These are phyloP conservation scores for Proisotoma minuta DNA, from an alignment of 2,888 invertebrate species.

Conservation along the genomic window DNA sequence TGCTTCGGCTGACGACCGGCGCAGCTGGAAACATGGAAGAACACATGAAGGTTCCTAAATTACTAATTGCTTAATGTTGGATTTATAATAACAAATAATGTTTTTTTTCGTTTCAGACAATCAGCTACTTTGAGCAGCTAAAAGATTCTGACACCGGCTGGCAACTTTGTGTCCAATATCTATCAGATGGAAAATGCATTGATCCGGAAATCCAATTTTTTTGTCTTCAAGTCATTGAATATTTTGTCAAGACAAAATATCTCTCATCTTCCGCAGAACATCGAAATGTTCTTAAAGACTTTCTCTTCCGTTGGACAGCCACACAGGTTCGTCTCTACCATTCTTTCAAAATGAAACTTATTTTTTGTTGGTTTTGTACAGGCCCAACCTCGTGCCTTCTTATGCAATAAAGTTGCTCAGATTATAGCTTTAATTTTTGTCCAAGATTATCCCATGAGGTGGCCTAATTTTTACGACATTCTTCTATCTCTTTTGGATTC, in stretches of 20 bases:
- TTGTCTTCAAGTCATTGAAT: slow-evolving; percentile 55
- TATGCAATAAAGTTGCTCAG: slow-evolving; percentile 56
- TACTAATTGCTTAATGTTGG: neutral
- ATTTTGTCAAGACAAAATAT: slow-evolving; percentile 53
- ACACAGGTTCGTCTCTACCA: slow-evolving; percentile 49
- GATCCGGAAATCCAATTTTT: slow-evolving; percentile 53
- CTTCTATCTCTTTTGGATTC: slow-evolving; percentile 50
- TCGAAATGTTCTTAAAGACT: slow-evolving; percentile 50
- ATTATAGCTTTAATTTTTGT: slow-evolving; percentile 56
- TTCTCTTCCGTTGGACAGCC: slow-evolving; percentile 52
- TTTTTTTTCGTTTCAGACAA: slow-evolving; percentile 44
- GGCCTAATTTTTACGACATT: slow-evolving; percentile 57
- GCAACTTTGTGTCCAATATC: slow-evolving; percentile 52
- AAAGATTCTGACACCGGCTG: slow-evolving; percentile 53
- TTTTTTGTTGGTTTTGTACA: slow-evolving; percentile 14
- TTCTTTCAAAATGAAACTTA: slow-evolving; percentile 11
- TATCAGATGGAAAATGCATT: slow-evolving; percentile 45
- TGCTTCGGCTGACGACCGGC: neutral
- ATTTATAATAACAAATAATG: too few species aligned
- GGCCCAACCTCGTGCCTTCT: slow-evolving; percentile 5
- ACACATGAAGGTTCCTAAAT: slow-evolving; percentile 6
- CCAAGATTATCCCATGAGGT: slow-evolving; percentile 55
- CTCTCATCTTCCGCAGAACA: slow-evolving; percentile 44
- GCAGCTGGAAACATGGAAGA: neutral
- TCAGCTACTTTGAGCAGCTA: slow-evolving; percentile 54